Evolutionary conservation across 2,797 vertebrate species (phyloP), one percentile per base, ranked within the genome.

Genomic region (Syngnathus rostellatus): DNA sequence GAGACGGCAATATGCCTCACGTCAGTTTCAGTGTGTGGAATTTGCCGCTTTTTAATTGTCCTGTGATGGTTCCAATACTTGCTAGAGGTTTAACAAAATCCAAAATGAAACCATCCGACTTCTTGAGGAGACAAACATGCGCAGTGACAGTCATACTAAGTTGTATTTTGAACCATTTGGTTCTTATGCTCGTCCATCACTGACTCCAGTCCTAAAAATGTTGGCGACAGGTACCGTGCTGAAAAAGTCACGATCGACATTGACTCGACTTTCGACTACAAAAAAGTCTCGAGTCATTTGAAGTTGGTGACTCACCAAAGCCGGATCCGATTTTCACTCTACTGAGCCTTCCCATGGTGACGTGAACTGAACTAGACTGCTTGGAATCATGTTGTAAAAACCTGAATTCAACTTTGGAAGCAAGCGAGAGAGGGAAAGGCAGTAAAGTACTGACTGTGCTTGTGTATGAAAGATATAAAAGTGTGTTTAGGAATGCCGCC

Each of bases 361-460:
- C 25, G 25, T 57, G 14, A 62, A 21, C n/a, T 23, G 5, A 9
- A 43, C 9, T 41, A 6, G 23, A 25, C 11, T 62, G 60, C 60
- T 43, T 14, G 11, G 21, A 62, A 43, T 23, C 72, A 61, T 85
- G 71, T 85, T 86, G 85, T 85, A 86, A 87, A 86, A 62, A 17
- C 21, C 81, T 73, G 66, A 70, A 40, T 80, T 80, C 82, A 89
- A 83, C 85, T 86, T 84, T 82, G 79, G 72, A 68, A 38, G 11
- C 39, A 31, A 40, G 63, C 69, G 68, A 64, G 17, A 9, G 51
- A 69, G 68, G 63, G 19, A 23, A 21, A 53, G 51, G 66, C 62
- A 11, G 64, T 1, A 53, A 66, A 76, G 63, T 39, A 12, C 16
- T 63, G 48, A 3, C 0, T 60, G 53, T 23, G 23, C 68, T 40